A percentile compares a stretch with the other conserved stretches of the same genome.
Conservation (phyloP, 2,113 vertebrate genomes). For the Tychaedon coryphoeus region DNA sequence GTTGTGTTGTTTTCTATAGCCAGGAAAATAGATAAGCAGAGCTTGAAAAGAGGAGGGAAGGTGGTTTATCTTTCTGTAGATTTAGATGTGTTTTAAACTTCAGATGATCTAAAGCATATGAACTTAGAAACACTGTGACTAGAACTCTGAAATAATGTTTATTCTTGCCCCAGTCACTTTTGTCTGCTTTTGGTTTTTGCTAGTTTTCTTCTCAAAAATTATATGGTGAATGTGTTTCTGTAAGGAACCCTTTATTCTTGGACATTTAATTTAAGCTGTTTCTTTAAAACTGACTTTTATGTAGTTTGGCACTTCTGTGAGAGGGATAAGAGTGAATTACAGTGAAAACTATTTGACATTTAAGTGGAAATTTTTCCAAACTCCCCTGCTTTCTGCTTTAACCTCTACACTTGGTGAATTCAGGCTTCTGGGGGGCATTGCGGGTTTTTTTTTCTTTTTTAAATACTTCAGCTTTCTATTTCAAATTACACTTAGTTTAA, state of each 20-base stretch:
- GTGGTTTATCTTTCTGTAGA: not conserved
- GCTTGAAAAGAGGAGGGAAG: not conserved
- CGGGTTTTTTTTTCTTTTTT: not conserved
- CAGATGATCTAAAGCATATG: not conserved
- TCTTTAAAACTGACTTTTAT: not conserved
- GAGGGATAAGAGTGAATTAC: not conserved
- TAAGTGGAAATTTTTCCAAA: not conserved
- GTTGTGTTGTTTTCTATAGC: not conserved
- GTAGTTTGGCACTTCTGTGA: not conserved
- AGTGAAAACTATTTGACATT: not conserved
- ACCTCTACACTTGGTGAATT: not conserved
- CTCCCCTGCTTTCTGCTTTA: conserved; percentile 4
- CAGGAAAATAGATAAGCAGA: not conserved
- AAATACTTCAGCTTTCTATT: not conserved
- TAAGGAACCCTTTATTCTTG: not conserved
- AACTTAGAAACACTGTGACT: not conserved
- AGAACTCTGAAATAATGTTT: not conserved
- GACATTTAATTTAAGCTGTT: not conserved
- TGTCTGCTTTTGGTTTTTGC: not conserved
- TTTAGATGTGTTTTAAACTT: not conserved
- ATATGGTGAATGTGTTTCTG: not conserved
- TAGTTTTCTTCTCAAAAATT: not conserved
- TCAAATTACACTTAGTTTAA: conserved; percentile 8
- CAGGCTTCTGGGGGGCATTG: not conserved
- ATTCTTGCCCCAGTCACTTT: not conserved